These are phyloP conservation scores for Microplitis mediator DNA, from an alignment of 1,140 invertebrate species.

Conservation along the genomic window DNA sequence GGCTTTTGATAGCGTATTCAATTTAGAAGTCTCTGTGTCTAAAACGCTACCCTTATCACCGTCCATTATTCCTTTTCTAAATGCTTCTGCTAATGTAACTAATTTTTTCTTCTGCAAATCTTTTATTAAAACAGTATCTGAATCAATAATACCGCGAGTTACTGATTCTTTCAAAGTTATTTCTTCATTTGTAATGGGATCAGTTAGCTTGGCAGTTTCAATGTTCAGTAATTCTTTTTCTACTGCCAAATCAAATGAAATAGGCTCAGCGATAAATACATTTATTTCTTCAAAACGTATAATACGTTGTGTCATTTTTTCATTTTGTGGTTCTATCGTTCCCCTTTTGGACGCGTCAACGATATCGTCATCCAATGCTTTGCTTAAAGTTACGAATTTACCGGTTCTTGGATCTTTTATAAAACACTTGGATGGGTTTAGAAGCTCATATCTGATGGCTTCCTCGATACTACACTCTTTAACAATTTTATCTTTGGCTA, in stretches of 20 bases:
- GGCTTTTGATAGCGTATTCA: conserved; percentile 76
- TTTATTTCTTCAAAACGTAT: conserved; percentile 76
- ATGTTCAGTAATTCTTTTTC: conserved; percentile 75
- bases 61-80: conserved; percentile 85
- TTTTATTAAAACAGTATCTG: conserved; percentile 86
- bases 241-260: conserved; percentile 78
- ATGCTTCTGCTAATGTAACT: conserved; percentile 84
- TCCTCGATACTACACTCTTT: conserved; percentile 78
- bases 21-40: conserved; percentile 79
- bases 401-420: conserved; percentile 79
- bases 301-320: conserved; percentile 66
- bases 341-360: conserved; percentile 73
- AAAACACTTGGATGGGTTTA: conserved; percentile 77
- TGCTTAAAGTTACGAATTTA: conserved; percentile 73
- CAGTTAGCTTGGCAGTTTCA: conserved; percentile 75
- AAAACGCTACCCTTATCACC: conserved; percentile 83
- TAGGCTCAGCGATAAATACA: conserved; percentile 73
- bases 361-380: conserved; percentile 73
- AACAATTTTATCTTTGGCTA: conserved; percentile 59
- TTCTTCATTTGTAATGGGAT: conserved; percentile 73
- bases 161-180: conserved; percentile 86
- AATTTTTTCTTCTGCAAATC: conserved; percentile 82
- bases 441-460: conserved; percentile 76
- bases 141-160: conserved; percentile 81
- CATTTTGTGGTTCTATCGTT: conserved; percentile 70